Evolutionary conservation across 2,888 invertebrate genomes (phyloP), one percentile per base, ranked within the genome.

Genomic region (Himalopsyche tibetana): DNA sequence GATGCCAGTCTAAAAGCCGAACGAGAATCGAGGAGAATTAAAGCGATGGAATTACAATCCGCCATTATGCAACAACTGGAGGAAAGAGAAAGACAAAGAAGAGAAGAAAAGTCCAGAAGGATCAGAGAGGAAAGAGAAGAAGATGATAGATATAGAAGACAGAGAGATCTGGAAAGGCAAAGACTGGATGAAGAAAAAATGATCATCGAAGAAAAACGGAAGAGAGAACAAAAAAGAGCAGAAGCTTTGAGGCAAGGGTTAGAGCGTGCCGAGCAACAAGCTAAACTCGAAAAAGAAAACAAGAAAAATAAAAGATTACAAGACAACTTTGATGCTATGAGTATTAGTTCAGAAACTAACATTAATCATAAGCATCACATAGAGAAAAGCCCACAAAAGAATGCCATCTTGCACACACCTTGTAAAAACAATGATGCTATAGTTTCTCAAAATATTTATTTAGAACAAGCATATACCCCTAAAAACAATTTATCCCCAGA

Each of bases 11-110:
- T 96, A 84, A 93, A 96, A 89, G 96, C 96, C 11, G 97, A 98
- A 91, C 94, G 97, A 89, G 97, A 98, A 92, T 94, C 95, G 87
- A 96, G 95, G 91, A 94, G 97, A 42, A 95, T 97, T 88, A 96
- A 96, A 91, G 98, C 98, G 0, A 91, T 97, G 88, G 97, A 97
- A 90, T 95, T 98, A 89, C 98, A 98, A 91, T 95, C 96, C 87
- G 97, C 96, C 17, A 97, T 98, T 89, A 94, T 96, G 89, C 95
- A 95, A 90, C 98, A 98, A 91, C 93, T 98, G 84, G 96, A 97
- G 90, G 98, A 98, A 90, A 94, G 96, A 80, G 97, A 98, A 90
- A 93, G 95, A 89, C 93, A 94, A 84, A 94, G 96, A 17, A 95
- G 95, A 89, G 96, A 96, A 91, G 98, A 98, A 91, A 94, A 95